These are phyloP conservation scores for Ophion costatus DNA, from an alignment of 2,888 invertebrate genomes.

Conservation along the genomic window DNA sequence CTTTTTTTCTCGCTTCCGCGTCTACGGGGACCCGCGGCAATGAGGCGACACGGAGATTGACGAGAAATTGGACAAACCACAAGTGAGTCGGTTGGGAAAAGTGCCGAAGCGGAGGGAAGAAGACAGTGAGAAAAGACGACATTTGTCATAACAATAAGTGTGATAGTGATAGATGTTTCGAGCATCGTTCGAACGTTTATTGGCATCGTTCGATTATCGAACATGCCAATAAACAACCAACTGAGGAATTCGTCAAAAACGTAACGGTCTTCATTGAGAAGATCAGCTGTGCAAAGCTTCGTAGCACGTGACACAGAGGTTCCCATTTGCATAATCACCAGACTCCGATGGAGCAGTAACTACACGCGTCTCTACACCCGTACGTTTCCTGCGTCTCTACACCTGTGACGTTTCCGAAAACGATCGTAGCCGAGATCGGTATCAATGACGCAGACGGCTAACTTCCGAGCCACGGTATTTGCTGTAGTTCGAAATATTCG, in stretches of 20 bases:
- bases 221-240: neutral
- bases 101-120: neutral
- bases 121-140: neutral
- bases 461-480: conserved; percentile 1
- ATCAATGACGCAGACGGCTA: conserved; percentile 37
- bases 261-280: neutral
- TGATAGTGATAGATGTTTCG: neutral
- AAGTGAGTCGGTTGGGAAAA: neutral
- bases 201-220: neutral
- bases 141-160: neutral
- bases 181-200: neutral
- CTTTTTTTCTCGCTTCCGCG: conserved; percentile 1
- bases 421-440: conserved; percentile 15
- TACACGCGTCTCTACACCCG: neutral
- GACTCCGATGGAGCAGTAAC: conserved; percentile 21
- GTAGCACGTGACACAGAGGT: conserved; percentile 5
- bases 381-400: too few relatives aligned
- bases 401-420: conserved; percentile 19
- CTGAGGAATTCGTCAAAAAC: neutral
- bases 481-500: neutral
- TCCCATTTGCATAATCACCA: conserved; percentile 35
- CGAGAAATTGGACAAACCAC: neutral
- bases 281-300: conserved; percentile 19
- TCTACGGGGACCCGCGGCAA: neutral
- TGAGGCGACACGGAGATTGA: neutral